phyloP scores from a whole-genome alignment of 2,113 vertebrate species.

The Ia io region DNA sequence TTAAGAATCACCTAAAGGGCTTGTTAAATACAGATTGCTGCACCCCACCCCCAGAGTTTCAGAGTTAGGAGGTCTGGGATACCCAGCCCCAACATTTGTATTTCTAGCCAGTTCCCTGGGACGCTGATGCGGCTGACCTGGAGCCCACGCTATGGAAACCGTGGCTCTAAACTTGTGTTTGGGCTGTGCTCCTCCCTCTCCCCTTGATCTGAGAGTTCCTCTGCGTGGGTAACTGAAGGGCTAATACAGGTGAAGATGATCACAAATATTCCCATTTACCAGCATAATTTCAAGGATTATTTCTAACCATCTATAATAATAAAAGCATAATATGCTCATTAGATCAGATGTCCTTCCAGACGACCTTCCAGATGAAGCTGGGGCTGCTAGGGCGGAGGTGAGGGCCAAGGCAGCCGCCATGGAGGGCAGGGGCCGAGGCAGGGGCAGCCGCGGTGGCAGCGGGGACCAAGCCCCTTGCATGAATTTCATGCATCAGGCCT shows the following conservation, averaged over 20 bases:
- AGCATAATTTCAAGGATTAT: neutral
- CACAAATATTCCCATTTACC: neutral
- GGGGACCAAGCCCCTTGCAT: no score
- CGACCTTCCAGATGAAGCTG: no score
- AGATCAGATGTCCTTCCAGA: no score
- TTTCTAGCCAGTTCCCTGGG: neutral
- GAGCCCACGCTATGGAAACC: neutral
- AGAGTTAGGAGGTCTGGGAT: neutral
- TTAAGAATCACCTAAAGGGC: neutral
- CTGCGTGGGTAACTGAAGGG: neutral
- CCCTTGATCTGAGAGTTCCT: neutral
- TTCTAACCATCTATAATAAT: neutral
- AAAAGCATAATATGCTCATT: no score
- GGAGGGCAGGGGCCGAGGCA: no score
- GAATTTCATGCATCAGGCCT: no score
- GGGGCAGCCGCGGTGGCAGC: no score
- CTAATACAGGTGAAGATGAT: neutral
- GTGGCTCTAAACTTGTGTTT: neutral
- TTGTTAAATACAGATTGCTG: neutral
- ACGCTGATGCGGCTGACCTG: neutral
- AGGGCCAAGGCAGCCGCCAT: no score
- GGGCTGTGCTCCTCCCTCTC: neutral
- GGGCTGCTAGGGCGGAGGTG: no score
- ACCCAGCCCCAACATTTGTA: neutral
- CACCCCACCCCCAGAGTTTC: neutral